Evolutionary conservation across 1,140 invertebrate genomes (phyloP).

Genomic region (Lutraria rhynchaena): DNA sequence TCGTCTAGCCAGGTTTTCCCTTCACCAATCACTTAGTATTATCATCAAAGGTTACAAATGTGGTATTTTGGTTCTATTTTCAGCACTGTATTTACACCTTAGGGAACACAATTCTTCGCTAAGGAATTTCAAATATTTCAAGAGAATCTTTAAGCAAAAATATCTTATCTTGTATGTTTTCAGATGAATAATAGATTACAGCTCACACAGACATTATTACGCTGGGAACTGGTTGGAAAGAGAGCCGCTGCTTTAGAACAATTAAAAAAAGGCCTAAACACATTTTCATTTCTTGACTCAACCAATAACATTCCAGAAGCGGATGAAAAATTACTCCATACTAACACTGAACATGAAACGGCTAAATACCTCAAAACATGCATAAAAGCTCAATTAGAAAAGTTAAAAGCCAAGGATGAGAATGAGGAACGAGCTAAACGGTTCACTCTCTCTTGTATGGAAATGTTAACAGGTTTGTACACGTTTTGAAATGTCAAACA

Average conservation of each 20-base stretch:
- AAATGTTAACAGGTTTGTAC: constrained; percentile 65
- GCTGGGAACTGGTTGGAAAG: constrained; percentile 63
- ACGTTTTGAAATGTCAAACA: not conserved
- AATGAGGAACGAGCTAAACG: constrained; percentile 62
- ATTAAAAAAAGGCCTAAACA: constrained; percentile 56
- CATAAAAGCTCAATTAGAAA: constrained; percentile 49
- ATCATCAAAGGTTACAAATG: no score
- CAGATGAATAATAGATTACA: constrained; percentile 53
- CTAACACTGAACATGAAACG: constrained; percentile 53
- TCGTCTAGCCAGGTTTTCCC: no score
- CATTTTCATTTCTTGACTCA: constrained; percentile 53
- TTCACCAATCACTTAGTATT: no score
- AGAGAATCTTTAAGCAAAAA: no score
- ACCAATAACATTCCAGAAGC: constrained; percentile 52
- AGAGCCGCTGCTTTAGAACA: constrained; percentile 55
- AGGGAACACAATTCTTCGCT: no score
- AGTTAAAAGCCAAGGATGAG: constrained; percentile 40
- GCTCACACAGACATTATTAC: constrained; percentile 59
- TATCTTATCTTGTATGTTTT: no score
- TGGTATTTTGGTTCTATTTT: no score
- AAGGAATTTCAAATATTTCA: no score
- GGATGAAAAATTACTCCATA: constrained; percentile 37
- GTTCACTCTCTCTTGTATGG: constrained; percentile 54
- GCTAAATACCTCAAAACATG: constrained; percentile 57
- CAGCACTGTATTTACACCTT: no score